Evolutionary conservation across 2,797 vertebrate species (phyloP), one percentile per base, ranked within the genome.

Genomic region (Gobio occitaniae): DNA sequence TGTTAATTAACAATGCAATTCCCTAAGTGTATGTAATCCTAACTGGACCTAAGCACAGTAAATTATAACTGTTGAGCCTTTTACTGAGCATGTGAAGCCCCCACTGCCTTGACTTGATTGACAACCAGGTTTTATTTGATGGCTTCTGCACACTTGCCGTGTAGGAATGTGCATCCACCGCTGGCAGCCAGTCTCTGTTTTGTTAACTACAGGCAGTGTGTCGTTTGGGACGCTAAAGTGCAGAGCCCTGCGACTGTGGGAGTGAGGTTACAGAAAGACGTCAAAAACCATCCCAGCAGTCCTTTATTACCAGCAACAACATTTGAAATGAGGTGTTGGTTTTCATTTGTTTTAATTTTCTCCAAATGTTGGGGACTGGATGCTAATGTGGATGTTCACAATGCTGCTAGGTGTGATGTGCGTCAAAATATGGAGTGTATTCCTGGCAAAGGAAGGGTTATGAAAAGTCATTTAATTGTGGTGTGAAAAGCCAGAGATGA

Each of bases 291-390:
- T 91, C 89, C 74, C 91, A 91, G 93, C 92, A 89, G 91, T 90
- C 89, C 92, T 94, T 93, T 92, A 90, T 94, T 93, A 94, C 91
- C 91, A 92, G 91, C 83, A 95, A 93, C 91, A 93, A 94, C 94
- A 93, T 91, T 90, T 91, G 88, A 91, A 93, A 94, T 91, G 92
- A 94, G 93, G 93, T 94, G 94, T 93, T 94, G 91, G 82, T 92
- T 93, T 94, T 94, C 92, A 92, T 93, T 94, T 93, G 88, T 93
- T 94, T 94, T 92, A 93, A 94, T 94, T 93, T 92, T 93, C 93
- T 93, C 92, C 92, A 93, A 95, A 93, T 93, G 91, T 91, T 91
- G 78, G 77, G 4, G 54, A 78, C 85, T 1, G 87, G 80, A 78
- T 61, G 85, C 88, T 90, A 92, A 90, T 83, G 47, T 6, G 74